These are phyloP conservation scores for Nipponacmea schrenckii DNA, from an alignment of 2,888 invertebrate genomes.

Conservation along the genomic window DNA sequence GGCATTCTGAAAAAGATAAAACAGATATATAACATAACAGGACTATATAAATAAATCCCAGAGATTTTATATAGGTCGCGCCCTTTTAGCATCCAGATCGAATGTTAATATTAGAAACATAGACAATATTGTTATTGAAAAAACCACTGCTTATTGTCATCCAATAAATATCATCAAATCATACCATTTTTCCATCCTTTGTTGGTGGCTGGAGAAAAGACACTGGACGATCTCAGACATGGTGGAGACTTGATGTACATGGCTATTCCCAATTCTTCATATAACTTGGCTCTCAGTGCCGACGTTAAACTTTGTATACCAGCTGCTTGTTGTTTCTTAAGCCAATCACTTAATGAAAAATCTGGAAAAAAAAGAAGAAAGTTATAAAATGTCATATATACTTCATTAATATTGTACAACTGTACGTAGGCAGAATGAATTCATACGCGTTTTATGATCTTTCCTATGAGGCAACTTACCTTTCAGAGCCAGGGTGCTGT, in stretches of 20 bases:
- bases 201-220: slow-evolving; percentile 30
- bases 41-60: too few relatives aligned
- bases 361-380: slow-evolving; percentile 31
- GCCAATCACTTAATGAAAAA: slow-evolving; percentile 37
- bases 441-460: too few relatives aligned
- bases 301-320: slow-evolving; percentile 24
- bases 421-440: too few relatives aligned
- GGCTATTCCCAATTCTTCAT: slow-evolving; percentile 32
- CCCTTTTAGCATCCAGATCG: too few relatives aligned
- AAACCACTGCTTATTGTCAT: too few relatives aligned
- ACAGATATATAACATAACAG: neutral
- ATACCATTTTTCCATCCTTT: slow-evolving; percentile 44
- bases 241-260: slow-evolving; percentile 24
- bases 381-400: too few relatives aligned
- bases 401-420: too few relatives aligned
- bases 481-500: slow-evolving; percentile 17
- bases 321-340: slow-evolving; percentile 29
- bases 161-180: neutral
- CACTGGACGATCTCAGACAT: slow-evolving; percentile 32
- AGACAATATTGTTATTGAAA: too few relatives aligned
- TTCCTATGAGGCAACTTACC: slow-evolving; percentile 11
- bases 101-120: too few relatives aligned
- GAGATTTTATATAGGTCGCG: too few relatives aligned
- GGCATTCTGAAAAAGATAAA: slow-evolving; percentile 33
- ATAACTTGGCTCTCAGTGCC: slow-evolving; percentile 31